Conservation (phyloP, 2,113 vertebrate species). For the Psittacula cyanocephala region DNA sequence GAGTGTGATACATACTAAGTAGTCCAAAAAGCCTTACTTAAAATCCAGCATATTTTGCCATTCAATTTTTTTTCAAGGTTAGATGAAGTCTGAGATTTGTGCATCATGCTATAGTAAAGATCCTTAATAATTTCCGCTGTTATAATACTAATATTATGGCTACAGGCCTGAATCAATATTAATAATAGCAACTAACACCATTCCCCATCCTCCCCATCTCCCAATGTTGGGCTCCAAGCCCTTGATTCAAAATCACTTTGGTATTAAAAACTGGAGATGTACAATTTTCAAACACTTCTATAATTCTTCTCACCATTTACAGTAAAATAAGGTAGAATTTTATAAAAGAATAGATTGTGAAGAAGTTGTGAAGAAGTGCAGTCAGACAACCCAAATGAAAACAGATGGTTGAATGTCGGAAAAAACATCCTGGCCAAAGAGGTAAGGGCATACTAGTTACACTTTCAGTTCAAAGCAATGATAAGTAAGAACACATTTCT, state of each 20-base stretch:
- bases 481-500: background rate
- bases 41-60: background rate
- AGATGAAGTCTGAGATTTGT: background rate
- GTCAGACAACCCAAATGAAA: background rate
- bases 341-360: background rate
- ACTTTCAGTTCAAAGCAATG: background rate
- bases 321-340: background rate
- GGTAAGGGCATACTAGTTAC: background rate
- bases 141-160: background rate
- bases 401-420: background rate
- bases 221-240: background rate
- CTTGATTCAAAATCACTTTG: background rate
- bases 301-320: background rate
- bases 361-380: background rate
- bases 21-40: background rate
- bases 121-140: background rate
- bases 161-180: background rate
- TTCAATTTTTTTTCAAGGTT: background rate
- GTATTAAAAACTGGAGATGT: background rate
- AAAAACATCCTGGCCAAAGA: background rate
- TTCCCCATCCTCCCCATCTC: rapidly evolving
- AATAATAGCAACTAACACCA: background rate
- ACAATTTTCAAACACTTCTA: background rate
- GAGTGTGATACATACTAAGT: background rate
- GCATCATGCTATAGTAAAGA: background rate